Base-by-base conservation (phyloP, 2,888 invertebrate species). In the Apodemia duryi region DNA sequence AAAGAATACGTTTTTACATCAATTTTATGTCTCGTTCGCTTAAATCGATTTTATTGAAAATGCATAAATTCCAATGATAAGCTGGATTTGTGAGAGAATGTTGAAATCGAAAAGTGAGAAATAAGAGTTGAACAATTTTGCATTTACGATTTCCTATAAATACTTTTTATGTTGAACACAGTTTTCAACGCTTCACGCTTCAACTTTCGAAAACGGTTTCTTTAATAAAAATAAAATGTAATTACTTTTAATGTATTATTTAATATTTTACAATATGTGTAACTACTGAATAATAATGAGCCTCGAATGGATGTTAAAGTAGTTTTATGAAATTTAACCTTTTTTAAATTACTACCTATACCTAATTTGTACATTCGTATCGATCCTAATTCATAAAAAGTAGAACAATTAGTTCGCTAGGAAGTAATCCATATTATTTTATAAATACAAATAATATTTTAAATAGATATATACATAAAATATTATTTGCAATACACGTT, bases 61-160 rank as follows among this genome's bases (percentile, higher is more conserved):
- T 77, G 69, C 79, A 84, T 84, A 83, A 86, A 86, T 79, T 80
- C 68, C 67, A 62, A 71, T 77, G 82, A 87, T 86, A 84, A 85
- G 78, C 78, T 67, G 63, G 66, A 66, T 67, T 68, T 72, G 69
- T 63, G 66, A 64, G 46, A 46, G 70, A 67, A 70, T 67, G 61
- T 65, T 61, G 67, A 63, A 63, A 68, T 66, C 61, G 61, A 65
- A 66, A 64, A 52, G 67, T 13, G 46, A 46, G 46, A 46, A 46
- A 46, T 46, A 49, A 64, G 49, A 63, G 61, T 65, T 61, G 51
- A 65, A 69, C 63, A 62, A 52, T 65, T 64, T 63, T 63, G 64
- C 66, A 61, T 60, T 69, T 65, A 63, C 13, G 57, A 57, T 57
- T 57, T 32, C 28, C 29, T 13, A 32, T 57, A 57, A 57, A 57